Evolutionary conservation across 2,797 vertebrate genomes (phyloP), one percentile per base, ranked within the genome.

Genomic region (Macrochelys suwanniensis): DNA sequence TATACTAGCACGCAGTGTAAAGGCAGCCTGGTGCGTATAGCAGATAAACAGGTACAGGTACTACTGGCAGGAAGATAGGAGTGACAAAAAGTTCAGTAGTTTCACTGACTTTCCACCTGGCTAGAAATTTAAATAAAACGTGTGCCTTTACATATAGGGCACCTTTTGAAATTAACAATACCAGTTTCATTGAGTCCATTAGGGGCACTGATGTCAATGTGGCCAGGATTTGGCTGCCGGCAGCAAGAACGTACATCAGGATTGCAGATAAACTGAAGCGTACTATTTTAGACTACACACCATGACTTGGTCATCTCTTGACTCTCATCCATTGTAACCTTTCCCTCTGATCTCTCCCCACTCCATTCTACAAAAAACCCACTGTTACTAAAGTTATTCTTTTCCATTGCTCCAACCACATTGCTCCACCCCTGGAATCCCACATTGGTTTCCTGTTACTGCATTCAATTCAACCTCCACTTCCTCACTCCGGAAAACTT

Each of bases 71-170:
- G 8, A 11, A 23, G 45, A 56, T 47, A 94, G 25, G 65, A 68
- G 4, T 77, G 54, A 37, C 4, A 49, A 76, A 89, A 89, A 0
- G 0, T 19, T 91, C 79, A 0, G 2, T 49, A 65, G 23, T 74
- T 88, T 88, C 3, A 2, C 21, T 47, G 50, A 6, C 6, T 78
- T 79, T 31, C 65, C 4, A 37, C 45, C 31, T 11, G 53, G 12
- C 53, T 68, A 57, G 37, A 84, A 65, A 31, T 56, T 19, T 53
- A n/a, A 53, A 47, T 13, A n/a, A 59, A 94, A 11, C 33, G 5
- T 2, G 0, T 37, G 4, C 49, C 51, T 68, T 56, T 0, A 0
- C 7, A 8, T 42, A 33, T 7, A 2, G 1, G 15, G 11, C 1
- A 15, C 21, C 42, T 17, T 91, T 84, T 68, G 49, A 93, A 82